These are phyloP conservation scores for Drosophila sucinea DNA, from an alignment of 1,140 invertebrate genomes.

Conservation along the genomic window DNA sequence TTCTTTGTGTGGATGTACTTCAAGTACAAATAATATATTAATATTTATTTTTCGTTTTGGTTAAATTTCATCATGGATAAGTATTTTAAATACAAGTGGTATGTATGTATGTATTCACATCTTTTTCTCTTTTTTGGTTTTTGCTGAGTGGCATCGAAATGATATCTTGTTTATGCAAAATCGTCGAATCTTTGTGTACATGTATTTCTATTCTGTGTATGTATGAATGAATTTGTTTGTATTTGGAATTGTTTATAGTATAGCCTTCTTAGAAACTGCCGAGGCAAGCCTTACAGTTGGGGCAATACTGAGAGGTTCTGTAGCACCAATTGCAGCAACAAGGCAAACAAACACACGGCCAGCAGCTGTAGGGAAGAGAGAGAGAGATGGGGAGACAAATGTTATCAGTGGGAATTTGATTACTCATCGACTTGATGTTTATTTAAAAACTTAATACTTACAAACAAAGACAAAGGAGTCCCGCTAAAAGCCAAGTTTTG, in stretches of 20 bases:
- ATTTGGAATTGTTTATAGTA: neutral
- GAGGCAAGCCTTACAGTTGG: conserved; percentile 86
- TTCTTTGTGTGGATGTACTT: neutral
- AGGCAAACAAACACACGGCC: conserved; percentile 86
- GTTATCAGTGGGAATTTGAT: conserved; percentile 4
- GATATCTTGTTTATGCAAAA: neutral
- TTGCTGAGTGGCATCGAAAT: neutral
- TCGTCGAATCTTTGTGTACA: neutral
- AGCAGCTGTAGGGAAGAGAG: conserved; percentile 69
- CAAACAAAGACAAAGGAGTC: conserved; percentile 48
- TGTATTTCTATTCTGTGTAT: conserved; percentile 4
- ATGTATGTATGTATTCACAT: neutral
- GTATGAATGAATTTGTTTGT: neutral
- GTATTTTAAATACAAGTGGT: neutral
- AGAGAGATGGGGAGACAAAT: neutral
- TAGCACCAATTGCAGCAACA: conserved; percentile 87
- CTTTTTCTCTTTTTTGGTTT: neutral
- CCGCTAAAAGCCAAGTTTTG: conserved; percentile 43
- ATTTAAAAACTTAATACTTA: conserved; percentile 32
- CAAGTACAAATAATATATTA: neutral
- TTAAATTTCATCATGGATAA: neutral
- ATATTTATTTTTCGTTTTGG: neutral
- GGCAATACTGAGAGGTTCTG: conserved; percentile 87
- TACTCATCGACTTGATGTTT: conserved; percentile 11
- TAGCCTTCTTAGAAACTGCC: conserved; percentile 74